Evolutionary conservation across 2,113 vertebrate species (phyloP).

Genomic region (Anarrhichthys ocellatus): DNA sequence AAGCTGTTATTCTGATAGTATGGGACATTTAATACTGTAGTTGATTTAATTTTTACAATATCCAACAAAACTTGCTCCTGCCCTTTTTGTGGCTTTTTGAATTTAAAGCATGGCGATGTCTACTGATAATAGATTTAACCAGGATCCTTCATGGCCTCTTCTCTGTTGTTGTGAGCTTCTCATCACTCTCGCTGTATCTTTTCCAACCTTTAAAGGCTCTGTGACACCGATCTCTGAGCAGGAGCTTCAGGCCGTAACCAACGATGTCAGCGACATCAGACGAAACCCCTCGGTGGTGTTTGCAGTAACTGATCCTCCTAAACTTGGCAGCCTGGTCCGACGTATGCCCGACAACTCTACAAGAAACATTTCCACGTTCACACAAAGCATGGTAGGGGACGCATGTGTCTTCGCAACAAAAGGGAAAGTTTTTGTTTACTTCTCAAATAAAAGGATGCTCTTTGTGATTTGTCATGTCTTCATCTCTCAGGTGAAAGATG

Average conservation of each 20-base stretch:
- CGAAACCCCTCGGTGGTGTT: constrained; percentile 86
- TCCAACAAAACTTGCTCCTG: neutral
- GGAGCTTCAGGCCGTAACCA: constrained; percentile 87
- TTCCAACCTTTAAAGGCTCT: constrained; percentile 76
- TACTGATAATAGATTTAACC: neutral
- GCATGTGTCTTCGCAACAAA: neutral
- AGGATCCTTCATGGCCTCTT: neutral
- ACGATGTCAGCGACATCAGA: constrained; percentile 71
- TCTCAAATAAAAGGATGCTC: neutral
- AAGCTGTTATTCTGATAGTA: neutral
- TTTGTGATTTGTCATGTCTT: neutral
- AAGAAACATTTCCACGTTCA: constrained; percentile 85
- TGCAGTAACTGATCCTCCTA: constrained; percentile 79
- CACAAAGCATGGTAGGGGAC: constrained; percentile 87
- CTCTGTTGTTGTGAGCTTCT: neutral
- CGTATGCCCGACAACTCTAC: constrained; percentile 78
- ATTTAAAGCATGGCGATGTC: neutral
- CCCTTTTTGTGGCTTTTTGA: neutral
- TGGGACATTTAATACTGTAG: neutral
- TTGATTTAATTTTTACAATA: neutral
- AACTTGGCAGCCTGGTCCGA: constrained; percentile 84
- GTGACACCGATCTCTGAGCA: constrained; percentile 81
- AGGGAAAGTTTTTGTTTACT: neutral
- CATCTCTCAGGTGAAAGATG: constrained; percentile 83
- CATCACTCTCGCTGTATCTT: neutral